phyloP scores from a whole-genome alignment of 2,797 vertebrate genomes.

The Acrocephalus scirpaceus region DNA sequence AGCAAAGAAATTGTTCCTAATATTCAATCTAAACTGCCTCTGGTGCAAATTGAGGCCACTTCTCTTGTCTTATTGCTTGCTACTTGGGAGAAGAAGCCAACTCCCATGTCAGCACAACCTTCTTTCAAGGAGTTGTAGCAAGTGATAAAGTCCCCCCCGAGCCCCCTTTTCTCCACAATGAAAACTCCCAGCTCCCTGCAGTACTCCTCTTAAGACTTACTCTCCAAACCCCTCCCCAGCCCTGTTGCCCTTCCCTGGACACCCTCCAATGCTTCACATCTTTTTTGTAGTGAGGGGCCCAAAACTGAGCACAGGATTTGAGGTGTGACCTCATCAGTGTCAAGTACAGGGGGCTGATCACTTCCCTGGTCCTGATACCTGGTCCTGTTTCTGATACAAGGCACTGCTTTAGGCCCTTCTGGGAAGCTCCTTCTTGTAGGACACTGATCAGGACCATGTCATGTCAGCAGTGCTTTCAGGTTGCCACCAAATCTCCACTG shows the following conservation, averaged over 20 bases:
- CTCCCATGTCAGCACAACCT: too few relatives aligned
- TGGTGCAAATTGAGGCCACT: background rate
- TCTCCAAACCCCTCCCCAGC: background rate
- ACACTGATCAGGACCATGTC: background rate
- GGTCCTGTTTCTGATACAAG: background rate
- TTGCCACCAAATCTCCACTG: background rate
- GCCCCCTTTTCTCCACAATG: background rate
- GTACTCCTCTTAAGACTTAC: background rate
- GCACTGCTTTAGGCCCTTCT: background rate
- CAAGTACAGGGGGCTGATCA: background rate
- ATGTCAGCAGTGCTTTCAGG: background rate
- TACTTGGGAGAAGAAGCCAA: background rate
- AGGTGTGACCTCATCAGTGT: background rate
- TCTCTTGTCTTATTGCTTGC: background rate
- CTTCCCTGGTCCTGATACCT: background rate
- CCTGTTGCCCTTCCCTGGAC: background rate
- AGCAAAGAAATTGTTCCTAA: background rate
- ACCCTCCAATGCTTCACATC: background rate
- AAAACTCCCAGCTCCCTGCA: background rate
- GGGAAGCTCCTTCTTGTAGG: background rate
- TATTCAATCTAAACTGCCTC: background rate
- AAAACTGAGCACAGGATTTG: background rate
- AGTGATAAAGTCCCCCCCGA: rapidly evolving
- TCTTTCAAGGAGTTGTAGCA: background rate
- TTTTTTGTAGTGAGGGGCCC: background rate